These are phyloP conservation scores for Coenonympha glycerion DNA, from an alignment of 2,888 invertebrate genomes.

Conservation along the genomic window DNA sequence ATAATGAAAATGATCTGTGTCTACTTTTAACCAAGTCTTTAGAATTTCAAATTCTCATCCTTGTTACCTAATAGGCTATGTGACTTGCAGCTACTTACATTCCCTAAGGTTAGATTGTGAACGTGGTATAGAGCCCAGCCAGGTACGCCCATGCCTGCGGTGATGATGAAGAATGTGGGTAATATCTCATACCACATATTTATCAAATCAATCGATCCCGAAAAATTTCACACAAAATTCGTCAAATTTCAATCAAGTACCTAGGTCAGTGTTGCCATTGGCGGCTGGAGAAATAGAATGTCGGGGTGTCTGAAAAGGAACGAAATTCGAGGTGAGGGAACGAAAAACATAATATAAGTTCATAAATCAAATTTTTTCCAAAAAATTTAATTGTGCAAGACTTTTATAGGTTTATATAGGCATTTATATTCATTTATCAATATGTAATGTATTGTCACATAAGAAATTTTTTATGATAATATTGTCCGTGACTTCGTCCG, in stretches of 20 bases:
- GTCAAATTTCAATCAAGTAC: not conserved
- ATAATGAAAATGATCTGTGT: not conserved
- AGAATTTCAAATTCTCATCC: not conserved
- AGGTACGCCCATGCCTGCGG: slow-evolving; percentile 77
- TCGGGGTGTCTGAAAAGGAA: too few species aligned
- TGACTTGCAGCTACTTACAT: slow-evolving; percentile 76
- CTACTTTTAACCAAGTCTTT: slow-evolving; percentile 12
- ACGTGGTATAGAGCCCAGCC: slow-evolving; percentile 78
- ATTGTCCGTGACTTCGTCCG: too few species aligned
- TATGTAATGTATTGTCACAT: too few species aligned
- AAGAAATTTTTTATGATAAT: too few species aligned
- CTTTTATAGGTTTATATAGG: too few species aligned
- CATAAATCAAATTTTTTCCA: too few species aligned
- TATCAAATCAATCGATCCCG: slow-evolving; percentile 2
- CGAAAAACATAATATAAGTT: too few species aligned
- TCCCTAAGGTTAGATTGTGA: slow-evolving; percentile 77
- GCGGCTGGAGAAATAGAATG: too few species aligned
- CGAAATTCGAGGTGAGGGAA: too few species aligned
- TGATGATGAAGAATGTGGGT: slow-evolving; percentile 78
- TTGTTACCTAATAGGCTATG: slow-evolving; percentile 55
- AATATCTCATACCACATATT: slow-evolving; percentile 85
- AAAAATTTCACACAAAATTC: not conserved
- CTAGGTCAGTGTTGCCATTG: too few species aligned
- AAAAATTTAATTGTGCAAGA: too few species aligned
- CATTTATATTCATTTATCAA: too few species aligned